Conservation (phyloP, 1,140 invertebrate genomes). For the Drosophila rhopaloa region DNA sequence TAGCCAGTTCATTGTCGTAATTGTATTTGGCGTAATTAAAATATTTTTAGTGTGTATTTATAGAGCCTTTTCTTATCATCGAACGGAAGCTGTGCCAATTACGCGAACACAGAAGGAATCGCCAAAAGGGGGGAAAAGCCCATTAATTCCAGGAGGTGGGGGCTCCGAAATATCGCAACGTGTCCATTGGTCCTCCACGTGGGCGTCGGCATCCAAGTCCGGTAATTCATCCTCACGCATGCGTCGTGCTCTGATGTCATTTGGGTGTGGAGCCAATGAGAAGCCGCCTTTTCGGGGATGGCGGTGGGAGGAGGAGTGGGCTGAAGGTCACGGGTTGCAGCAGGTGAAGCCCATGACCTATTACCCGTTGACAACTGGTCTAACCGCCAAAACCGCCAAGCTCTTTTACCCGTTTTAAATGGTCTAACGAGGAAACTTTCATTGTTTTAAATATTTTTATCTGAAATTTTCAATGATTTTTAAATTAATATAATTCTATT, state of each 20-base stretch:
- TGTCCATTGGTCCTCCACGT: conserved; percentile 50
- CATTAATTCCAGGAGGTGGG: background rate
- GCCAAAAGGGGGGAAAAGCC: background rate
- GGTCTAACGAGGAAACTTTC: background rate
- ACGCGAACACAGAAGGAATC: background rate
- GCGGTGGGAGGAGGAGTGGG: no score
- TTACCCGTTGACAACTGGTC: conserved; percentile 3
- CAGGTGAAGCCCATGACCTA: conserved; percentile 4
- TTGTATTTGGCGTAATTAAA: background rate
- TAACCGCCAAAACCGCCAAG: background rate
- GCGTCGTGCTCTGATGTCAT: conserved; percentile 41
- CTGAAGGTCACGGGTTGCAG: conserved; percentile 20
- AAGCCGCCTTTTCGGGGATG: conserved; percentile 9
- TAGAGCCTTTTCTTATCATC: conserved; percentile 27
- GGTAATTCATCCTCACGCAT: conserved; percentile 33
- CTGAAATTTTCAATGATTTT: no score
- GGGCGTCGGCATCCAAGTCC: conserved; percentile 35
- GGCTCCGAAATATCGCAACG: conserved; percentile 47
- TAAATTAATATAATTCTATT: no score
- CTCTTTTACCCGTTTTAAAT: background rate
- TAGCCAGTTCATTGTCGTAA: conserved; percentile 14
- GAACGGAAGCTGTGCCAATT: conserved; percentile 44
- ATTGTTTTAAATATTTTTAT: no score
- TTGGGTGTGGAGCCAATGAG: conserved; percentile 44
- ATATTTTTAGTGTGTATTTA: conserved; percentile 19